Conservation (phyloP, 92 coral and sea anemone species). For the Umimayanthus kanabou region DNA sequence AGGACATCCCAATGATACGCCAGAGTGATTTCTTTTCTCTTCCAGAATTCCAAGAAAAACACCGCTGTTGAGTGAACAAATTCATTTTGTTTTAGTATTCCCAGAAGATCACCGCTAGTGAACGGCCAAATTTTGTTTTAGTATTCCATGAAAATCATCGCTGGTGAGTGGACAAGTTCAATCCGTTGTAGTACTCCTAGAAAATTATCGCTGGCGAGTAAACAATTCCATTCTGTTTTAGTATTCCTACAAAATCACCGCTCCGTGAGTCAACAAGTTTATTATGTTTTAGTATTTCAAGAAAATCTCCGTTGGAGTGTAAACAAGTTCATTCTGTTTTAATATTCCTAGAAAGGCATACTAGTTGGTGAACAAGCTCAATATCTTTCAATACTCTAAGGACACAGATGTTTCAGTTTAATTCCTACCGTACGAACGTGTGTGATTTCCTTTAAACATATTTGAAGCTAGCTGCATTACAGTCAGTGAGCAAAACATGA, state of each 20-base stretch:
- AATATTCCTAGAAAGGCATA: neutral
- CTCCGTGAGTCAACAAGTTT: no score
- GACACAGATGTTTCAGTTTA: neutral
- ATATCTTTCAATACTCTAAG: neutral
- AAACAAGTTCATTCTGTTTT: neutral
- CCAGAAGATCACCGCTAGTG: constrained; percentile 82
- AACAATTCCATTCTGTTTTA: no score
- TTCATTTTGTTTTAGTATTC: constrained; percentile 53
- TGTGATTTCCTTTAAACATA: no score
- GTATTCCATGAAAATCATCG: constrained; percentile 25
- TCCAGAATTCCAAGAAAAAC: constrained; percentile 92
- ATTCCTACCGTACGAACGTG: no score
- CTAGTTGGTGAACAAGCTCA: neutral
- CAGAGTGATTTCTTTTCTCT: constrained; percentile 81
- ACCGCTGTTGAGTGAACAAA: constrained; percentile 63
- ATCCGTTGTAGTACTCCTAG: neutral
- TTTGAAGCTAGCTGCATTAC: no score
- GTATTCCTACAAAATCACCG: neutral
- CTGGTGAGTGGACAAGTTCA: constrained; percentile 41
- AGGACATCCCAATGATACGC: constrained; percentile 87
- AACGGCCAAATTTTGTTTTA: neutral
- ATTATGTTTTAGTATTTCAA: no score
- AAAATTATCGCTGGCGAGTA: neutral
- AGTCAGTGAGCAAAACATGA: no score
- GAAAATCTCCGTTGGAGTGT: neutral